Conservation (phyloP, 30 jellyfish, hydroid and myxozoan species). For the Aurelia aurita region DNA sequence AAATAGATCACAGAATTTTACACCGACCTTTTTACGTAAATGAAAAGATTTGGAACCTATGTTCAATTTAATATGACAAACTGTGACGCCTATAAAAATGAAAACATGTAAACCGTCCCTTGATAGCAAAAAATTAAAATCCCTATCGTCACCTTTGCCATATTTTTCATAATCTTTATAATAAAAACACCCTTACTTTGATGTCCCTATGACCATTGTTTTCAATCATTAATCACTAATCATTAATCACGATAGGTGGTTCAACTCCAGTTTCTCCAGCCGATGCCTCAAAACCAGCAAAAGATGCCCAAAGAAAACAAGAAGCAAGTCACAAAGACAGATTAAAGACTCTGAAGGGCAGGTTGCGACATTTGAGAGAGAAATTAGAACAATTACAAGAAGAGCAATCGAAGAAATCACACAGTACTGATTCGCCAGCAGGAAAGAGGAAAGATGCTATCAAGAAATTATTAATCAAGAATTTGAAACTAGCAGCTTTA, state of each 20-base stretch:
- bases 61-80: no score
- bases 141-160: no score
- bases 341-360: slow-evolving; percentile 62
- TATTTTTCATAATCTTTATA: no score
- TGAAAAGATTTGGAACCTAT: no score
- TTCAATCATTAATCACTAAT: no score
- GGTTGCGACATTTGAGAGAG: slow-evolving; percentile 65
- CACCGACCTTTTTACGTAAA: no score
- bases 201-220: no score
- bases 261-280: slow-evolving; percentile 65
- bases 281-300: slow-evolving; percentile 79
- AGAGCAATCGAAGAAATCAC: slow-evolving; percentile 95
- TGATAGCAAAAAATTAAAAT: no score
- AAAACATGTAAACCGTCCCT: no score
- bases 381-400: slow-evolving; percentile 76
- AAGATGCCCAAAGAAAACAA: slow-evolving; percentile 67
- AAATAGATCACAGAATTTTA: no score
- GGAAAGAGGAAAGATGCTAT: slow-evolving; percentile 90
- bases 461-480: slow-evolving; percentile 84
- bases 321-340: slow-evolving; percentile 63
- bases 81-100: no score
- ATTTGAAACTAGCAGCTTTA: slow-evolving; percentile 92
- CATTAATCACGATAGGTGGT: not conserved
- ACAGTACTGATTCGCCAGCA: slow-evolving; percentile 71
- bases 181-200: no score